phyloP scores from a whole-genome alignment of 2,888 invertebrate species.

The Pristionchus japonicus region DNA sequence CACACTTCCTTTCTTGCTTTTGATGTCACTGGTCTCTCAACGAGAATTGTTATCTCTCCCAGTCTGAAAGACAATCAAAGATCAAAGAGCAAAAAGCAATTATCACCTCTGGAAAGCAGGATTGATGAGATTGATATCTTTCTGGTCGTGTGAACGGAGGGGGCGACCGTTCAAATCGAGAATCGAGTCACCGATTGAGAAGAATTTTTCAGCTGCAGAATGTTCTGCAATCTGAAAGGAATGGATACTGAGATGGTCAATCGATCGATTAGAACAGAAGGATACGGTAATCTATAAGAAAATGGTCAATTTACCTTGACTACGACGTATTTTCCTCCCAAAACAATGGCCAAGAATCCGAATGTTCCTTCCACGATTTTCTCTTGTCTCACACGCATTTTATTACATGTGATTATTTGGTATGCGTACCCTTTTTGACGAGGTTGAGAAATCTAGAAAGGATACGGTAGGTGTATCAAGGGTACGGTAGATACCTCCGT shows the following conservation, averaged over 20 bases:
- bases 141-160: neutral
- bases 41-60: neutral
- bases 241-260: neutral
- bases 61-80: neutral
- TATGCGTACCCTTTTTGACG: neutral
- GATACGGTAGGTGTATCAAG: neutral
- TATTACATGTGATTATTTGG: slow-evolving; percentile 31
- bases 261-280: too few species aligned
- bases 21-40: slow-evolving; percentile 10
- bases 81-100: neutral
- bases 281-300: neutral
- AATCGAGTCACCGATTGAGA: slow-evolving; percentile 35
- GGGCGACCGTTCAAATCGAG: slow-evolving; percentile 11
- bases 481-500: slow-evolving; percentile 3
- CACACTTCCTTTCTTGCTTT: neutral
- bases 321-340: slow-evolving; percentile 16
- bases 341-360: neutral
- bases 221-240: slow-evolving; percentile 17
- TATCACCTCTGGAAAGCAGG: neutral
- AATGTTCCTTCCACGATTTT: neutral
- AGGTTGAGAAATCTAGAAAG: neutral
- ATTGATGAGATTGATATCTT: slow-evolving; percentile 14
- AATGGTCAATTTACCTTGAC: neutral
- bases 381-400: neutral
- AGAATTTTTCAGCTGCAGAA: slow-evolving; percentile 32